phyloP scores from a whole-genome alignment of 1,140 invertebrate genomes.

The Penaeus chinensis region DNA sequence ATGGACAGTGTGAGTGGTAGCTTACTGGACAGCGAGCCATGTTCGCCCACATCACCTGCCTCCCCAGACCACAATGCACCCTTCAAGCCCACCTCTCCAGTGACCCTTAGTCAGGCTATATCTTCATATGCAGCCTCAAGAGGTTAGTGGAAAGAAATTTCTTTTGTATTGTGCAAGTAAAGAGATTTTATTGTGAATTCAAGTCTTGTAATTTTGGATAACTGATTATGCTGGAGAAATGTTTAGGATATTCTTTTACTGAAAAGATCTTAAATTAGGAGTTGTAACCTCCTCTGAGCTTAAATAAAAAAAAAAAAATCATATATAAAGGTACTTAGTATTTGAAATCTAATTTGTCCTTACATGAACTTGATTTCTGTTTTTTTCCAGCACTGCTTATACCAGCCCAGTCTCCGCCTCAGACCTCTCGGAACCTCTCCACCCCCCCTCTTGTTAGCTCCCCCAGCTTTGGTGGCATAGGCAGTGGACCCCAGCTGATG shows the following conservation, averaged over 20 bases:
- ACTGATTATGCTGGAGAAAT: too few relatives aligned
- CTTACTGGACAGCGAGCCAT: constrained; percentile 89
- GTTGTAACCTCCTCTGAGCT: too few relatives aligned
- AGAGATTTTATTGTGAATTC: too few relatives aligned
- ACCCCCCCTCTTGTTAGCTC: constrained; percentile 48
- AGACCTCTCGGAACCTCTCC: constrained; percentile 65
- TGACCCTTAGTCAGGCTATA: constrained; percentile 75
- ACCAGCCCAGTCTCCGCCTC: constrained; percentile 49
- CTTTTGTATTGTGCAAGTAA: not conserved
- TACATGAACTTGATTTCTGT: constrained; percentile 2
- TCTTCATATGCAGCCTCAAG: constrained; percentile 67
- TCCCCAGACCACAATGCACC: constrained; percentile 77
- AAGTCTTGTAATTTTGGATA: too few relatives aligned
- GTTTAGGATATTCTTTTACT: too few relatives aligned
- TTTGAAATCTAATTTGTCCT: not conserved
- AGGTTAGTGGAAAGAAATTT: constrained; percentile 29
- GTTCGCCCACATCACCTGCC: constrained; percentile 80
- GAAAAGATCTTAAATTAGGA: too few relatives aligned
- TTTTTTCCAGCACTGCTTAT: constrained; percentile 19
- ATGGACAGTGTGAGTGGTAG: constrained; percentile 95
- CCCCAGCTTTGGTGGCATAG: constrained; percentile 52
- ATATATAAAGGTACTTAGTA: not conserved
- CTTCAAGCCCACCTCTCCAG: constrained; percentile 70
- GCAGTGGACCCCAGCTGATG: constrained; percentile 65
- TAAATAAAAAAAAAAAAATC: too few relatives aligned